Conservation (phyloP, 2,797 vertebrate species). For the Rhyacichthys aspro region DNA sequence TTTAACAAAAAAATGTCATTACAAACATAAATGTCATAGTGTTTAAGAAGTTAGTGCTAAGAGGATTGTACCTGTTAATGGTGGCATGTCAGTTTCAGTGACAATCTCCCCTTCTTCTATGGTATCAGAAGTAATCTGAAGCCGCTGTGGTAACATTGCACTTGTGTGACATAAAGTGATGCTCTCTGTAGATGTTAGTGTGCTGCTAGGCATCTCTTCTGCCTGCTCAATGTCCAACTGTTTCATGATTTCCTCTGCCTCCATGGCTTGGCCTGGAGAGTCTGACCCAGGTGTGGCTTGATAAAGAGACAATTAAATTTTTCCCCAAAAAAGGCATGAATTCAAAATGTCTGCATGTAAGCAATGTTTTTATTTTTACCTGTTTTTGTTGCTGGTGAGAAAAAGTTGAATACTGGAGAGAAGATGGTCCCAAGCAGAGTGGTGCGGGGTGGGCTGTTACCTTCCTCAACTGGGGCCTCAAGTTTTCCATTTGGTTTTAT, state of each 20-base stretch:
- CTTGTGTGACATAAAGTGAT: conserved; percentile 79
- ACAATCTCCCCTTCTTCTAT: conserved; percentile 87
- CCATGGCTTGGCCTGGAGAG: conserved; percentile 92
- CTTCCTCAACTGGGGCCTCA: conserved; percentile 79
- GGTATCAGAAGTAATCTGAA: conserved; percentile 73
- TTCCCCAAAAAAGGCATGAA: background rate
- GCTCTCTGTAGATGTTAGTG: conserved; percentile 77
- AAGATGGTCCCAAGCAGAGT: conserved; percentile 97
- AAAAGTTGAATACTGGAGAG: conserved; percentile 98
- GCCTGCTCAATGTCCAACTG: conserved; percentile 96
- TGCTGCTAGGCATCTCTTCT: conserved; percentile 92
- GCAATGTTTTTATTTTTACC: conserved; percentile 80
- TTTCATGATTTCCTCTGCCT: conserved; percentile 96
- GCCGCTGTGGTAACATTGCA: conserved; percentile 69
- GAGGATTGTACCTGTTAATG: conserved; percentile 78
- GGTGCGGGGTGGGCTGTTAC: conserved; percentile 92
- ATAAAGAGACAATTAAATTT: background rate
- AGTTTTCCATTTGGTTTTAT: conserved; percentile 93
- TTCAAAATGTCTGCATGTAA: background rate
- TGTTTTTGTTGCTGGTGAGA: conserved; percentile 99
- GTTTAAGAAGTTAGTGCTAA: no score
- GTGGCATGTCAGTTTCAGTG: conserved; percentile 89
- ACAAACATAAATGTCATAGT: no score
- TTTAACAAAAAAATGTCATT: background rate
- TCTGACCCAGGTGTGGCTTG: conserved; percentile 91